Evolutionary conservation across 2,113 vertebrate species (phyloP), one percentile per base, ranked within the genome.

Genomic region (Australoheros scitulus): DNA sequence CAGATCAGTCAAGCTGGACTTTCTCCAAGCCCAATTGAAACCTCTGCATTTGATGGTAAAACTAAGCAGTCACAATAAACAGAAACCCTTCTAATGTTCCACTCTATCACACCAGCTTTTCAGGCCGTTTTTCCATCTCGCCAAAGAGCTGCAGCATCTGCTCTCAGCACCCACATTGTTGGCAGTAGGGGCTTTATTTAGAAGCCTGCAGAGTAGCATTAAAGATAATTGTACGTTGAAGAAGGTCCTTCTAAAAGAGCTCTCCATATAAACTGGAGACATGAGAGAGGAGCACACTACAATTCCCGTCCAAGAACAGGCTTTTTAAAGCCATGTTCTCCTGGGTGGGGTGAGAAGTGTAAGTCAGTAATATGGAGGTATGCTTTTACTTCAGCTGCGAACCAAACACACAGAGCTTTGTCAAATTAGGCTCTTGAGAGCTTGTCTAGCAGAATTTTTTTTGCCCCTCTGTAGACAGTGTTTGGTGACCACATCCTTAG

Each of bases 181-280:
- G 93, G 94, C 89, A 93, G 90, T 65, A 81, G 84, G 87, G 87
- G 87, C 93, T 95, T 95, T 96, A 95, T 96, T 96, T 96, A 95
- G 96, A 95, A 93, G 91, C 83, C 93, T 94, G 92, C 89, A 93
- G 95, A 94, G 95, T 95, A 95, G 93, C 94, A 96, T 96, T 96
- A 95, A 96, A 94, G 92, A 96, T 96, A 96, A 96, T 96, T 96
- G 93, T 92, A 96, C 61, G 92, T 94, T 94, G 85, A 94, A 91
- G 92, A 94, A 93, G 91, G 91, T 91, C 93, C 89, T 93, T 94
- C 94, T 91, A 89, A 91, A 94, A 92, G 91, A 94, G 89, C 84
- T 88, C 87, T 94, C 90, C 88, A 88, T 92, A 94, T 93, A 94
- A 94, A 94, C 89, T 87, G 84, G 84, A 90, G 85, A 90, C 89